These are phyloP conservation scores for Upupa epops DNA, from an alignment of 2,113 vertebrate genomes.

Conservation along the genomic window DNA sequence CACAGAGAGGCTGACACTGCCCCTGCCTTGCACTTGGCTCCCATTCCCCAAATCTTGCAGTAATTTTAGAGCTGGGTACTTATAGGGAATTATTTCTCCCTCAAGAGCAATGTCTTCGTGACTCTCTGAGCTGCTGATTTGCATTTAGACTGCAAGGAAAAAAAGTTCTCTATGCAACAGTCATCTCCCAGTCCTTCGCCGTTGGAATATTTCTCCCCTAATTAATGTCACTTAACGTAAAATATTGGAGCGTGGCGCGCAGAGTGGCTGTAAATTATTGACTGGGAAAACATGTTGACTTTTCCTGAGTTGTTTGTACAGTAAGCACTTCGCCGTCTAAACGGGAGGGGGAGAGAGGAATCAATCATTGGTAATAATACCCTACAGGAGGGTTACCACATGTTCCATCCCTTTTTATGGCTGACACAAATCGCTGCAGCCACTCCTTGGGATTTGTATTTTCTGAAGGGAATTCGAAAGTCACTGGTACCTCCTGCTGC, in stretches of 20 bases:
- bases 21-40: not conserved
- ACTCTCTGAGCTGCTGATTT: constrained; percentile 51
- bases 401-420: constrained; percentile 72
- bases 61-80: constrained; percentile 2
- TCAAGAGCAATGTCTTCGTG: constrained; percentile 30
- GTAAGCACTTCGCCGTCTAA: constrained; percentile 53
- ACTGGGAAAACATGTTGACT: constrained; percentile 75
- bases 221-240: constrained; percentile 73
- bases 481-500: constrained; percentile 32
- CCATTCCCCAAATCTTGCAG: not conserved
- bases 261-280: constrained; percentile 70
- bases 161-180: constrained; percentile 5
- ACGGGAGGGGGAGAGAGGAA: constrained; percentile 55
- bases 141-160: constrained; percentile 51
- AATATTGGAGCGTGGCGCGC: constrained; percentile 52
- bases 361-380: constrained; percentile 73
- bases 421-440: constrained; percentile 67
- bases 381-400: constrained; percentile 73
- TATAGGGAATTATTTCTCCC: constrained; percentile 52
- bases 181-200: constrained; percentile 30
- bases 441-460: constrained; percentile 72
- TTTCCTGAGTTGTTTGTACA: constrained; percentile 73
- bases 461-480: constrained; percentile 68
- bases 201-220: constrained; percentile 71
- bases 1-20: not conserved